These are phyloP conservation scores for Centropyge bicolor DNA, from an alignment of 2,797 vertebrate genomes.

Conservation along the genomic window DNA sequence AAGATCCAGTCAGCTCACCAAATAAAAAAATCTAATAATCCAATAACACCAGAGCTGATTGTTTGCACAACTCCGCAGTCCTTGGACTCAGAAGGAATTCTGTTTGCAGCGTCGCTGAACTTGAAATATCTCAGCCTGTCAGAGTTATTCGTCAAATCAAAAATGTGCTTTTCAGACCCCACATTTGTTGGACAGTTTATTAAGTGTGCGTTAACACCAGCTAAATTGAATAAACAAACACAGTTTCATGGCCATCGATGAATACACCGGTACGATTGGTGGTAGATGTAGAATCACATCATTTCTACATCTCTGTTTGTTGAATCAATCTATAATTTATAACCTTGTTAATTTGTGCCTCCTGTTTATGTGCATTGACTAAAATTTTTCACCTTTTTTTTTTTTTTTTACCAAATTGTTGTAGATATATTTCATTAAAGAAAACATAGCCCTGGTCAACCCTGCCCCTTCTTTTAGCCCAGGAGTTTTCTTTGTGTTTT, in stretches of 20 bases:
- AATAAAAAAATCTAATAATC: not conserved
- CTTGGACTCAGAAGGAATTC: not conserved
- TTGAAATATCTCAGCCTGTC: slow-evolving; percentile 12
- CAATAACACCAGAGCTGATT: not conserved
- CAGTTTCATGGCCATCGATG: not conserved
- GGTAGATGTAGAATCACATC: not conserved
- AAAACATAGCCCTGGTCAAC: too few relatives aligned
- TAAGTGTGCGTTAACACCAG: not conserved
- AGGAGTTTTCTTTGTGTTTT: not conserved
- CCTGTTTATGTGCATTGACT: not conserved
- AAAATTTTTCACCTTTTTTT: not conserved
- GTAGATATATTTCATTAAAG: not conserved
- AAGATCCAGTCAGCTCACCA: not conserved
- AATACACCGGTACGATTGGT: not conserved
- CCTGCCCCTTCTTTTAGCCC: not conserved
- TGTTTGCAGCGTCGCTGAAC: slow-evolving; percentile 20
- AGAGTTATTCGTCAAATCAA: slow-evolving; percentile 4
- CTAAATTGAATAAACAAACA: not conserved
- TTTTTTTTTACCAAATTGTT: not conserved
- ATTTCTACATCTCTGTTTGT: not conserved
- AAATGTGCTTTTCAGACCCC: not conserved
- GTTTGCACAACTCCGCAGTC: not conserved
- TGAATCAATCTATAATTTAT: too few relatives aligned
- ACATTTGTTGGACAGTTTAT: not conserved
- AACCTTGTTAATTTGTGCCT: not conserved